Evolutionary conservation across 2,888 invertebrate genomes (phyloP).

Genomic region (Aspidiotus rigidus): DNA sequence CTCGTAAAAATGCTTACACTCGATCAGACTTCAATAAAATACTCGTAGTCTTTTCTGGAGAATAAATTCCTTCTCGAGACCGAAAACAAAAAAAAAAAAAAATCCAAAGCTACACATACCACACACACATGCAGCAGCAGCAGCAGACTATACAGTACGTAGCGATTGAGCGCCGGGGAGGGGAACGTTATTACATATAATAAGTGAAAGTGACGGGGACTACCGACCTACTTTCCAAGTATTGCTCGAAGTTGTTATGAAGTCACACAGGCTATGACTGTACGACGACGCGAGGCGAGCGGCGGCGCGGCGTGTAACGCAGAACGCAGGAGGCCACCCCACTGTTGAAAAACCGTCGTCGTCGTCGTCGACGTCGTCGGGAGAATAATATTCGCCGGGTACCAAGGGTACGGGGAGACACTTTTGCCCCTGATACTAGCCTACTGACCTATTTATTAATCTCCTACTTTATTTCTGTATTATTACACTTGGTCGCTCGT

Average conservation of each 20-base stretch:
- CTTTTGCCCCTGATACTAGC: constrained; percentile 33
- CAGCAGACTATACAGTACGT: not conserved
- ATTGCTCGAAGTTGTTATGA: constrained; percentile 32
- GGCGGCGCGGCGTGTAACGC: constrained; percentile 16
- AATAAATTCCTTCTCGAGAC: no score
- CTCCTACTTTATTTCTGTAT: constrained; percentile 33
- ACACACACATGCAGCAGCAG: not conserved
- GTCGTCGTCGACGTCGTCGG: not conserved
- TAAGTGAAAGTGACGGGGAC: constrained; percentile 38
- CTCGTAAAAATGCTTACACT: no score
- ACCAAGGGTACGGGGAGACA: constrained; percentile 15
- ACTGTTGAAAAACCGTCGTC: constrained; percentile 21
- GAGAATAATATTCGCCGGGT: constrained; percentile 13
- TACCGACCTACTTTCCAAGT: constrained; percentile 35
- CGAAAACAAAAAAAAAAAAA: not conserved
- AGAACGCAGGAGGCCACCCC: constrained; percentile 28
- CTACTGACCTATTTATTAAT: constrained; percentile 34
- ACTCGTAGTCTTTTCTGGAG: no score
- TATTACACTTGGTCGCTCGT: constrained; percentile 21
- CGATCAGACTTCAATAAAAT: no score
- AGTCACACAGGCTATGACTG: constrained; percentile 20
- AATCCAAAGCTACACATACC: constrained; percentile 8
- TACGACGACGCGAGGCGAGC: constrained; percentile 16
- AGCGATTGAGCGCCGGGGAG: not conserved
- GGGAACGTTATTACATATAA: constrained; percentile 34